Evolutionary conservation across 1,140 invertebrate genomes (phyloP).

Genomic region (Penaeus vannamei): DNA sequence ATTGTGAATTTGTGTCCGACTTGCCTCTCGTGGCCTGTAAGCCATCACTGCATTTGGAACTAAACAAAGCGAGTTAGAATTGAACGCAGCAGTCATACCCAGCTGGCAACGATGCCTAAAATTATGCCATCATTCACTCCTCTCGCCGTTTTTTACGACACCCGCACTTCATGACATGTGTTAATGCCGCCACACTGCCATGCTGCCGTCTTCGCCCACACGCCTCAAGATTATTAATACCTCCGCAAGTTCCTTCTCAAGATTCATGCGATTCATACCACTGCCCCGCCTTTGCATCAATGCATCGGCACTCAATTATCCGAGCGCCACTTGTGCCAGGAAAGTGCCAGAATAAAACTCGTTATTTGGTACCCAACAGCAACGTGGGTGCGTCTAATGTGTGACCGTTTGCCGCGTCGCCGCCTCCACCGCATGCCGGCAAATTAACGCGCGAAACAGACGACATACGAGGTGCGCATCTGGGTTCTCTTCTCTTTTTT

Average conservation of each 20-base stretch:
- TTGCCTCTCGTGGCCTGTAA: too few relatives aligned
- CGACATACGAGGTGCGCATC: constrained; percentile 40
- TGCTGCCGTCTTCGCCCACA: constrained; percentile 16
- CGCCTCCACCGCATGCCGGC: constrained; percentile 58
- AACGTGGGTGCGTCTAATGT: too few relatives aligned
- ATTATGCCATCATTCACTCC: constrained; percentile 59
- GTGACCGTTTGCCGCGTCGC: constrained; percentile 29
- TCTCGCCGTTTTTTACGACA: constrained; percentile 39
- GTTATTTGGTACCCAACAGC: too few relatives aligned
- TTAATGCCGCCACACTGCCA: constrained; percentile 37
- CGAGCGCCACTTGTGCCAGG: neutral
- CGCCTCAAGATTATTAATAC: neutral
- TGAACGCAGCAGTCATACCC: constrained; percentile 44
- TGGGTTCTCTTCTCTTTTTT: constrained; percentile 3
- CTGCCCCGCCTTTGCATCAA: neutral
- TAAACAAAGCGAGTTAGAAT: constrained; percentile 33
- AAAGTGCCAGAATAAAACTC: too few relatives aligned
- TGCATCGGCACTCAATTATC: neutral
- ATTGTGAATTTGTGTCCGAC: too few relatives aligned
- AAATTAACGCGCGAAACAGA: constrained; percentile 65
- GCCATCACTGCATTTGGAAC: too few relatives aligned
- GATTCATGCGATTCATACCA: neutral
- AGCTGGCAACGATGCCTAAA: constrained; percentile 59
- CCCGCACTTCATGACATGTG: constrained; percentile 55
- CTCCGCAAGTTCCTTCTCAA: too few relatives aligned